phyloP scores from a whole-genome alignment of 2,888 invertebrate species.

The Drosophila anomalata region DNA sequence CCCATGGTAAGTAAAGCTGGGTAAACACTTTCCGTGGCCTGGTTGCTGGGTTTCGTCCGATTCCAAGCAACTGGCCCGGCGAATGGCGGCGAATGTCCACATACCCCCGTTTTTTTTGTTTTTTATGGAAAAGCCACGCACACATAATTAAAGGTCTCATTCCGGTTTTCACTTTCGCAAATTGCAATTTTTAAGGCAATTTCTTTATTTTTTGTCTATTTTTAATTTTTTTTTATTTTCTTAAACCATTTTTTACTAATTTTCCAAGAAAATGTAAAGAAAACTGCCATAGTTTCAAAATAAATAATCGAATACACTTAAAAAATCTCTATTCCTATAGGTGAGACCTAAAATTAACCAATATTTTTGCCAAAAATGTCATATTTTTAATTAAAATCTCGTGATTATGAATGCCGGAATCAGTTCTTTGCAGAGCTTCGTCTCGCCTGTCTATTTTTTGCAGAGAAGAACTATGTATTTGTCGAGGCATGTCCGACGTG shows the following conservation, averaged over 20 bases:
- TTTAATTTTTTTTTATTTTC: background rate
- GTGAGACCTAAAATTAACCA: no score
- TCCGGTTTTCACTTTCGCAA: slow-evolving; percentile 7
- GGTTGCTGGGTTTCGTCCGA: slow-evolving; percentile 3
- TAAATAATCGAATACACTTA: no score
- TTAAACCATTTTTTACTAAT: background rate
- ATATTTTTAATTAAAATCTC: background rate
- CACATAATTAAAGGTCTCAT: slow-evolving; percentile 14
- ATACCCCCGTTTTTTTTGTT: slow-evolving; percentile 7
- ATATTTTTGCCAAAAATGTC: no score
- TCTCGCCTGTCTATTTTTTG: background rate
- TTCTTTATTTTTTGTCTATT: background rate
- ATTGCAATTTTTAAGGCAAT: background rate
- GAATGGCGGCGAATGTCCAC: slow-evolving; percentile 31
- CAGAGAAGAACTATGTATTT: background rate
- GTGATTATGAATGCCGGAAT: background rate
- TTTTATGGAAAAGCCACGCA: slow-evolving; percentile 27
- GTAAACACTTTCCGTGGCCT: background rate
- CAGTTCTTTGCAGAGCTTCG: background rate
- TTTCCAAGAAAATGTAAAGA: background rate
- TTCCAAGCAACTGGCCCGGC: slow-evolving; percentile 22
- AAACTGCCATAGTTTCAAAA: background rate
- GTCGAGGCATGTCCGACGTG: background rate
- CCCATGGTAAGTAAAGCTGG: slow-evolving; percentile 87
- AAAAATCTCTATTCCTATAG: no score